Evolutionary conservation across 2,113 vertebrate species (phyloP).

Genomic region (Tapirus terrestris): DNA sequence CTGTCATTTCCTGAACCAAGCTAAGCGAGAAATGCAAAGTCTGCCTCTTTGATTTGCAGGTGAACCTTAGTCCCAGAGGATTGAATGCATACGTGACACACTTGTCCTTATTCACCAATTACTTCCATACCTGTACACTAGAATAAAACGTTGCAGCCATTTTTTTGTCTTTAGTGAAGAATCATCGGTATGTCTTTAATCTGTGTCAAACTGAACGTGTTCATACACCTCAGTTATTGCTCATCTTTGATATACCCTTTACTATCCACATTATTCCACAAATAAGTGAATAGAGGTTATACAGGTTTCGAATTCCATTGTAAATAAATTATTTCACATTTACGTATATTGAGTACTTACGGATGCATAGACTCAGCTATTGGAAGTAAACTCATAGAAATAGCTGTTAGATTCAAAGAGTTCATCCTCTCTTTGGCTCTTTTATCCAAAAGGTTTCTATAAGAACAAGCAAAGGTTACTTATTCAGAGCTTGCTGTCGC

Average conservation of each 20-base stretch:
- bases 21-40: neutral
- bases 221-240: neutral
- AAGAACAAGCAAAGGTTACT: neutral
- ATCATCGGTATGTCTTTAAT: neutral
- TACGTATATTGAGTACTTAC: neutral
- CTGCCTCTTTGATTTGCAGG: neutral
- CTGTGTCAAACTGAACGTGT: constrained; percentile 52
- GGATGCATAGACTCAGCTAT: neutral
- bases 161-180: neutral
- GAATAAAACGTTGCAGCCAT: neutral
- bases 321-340: neutral
- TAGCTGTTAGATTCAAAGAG: neutral
- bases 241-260: neutral
- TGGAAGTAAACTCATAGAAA: neutral
- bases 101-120: constrained; percentile 19
- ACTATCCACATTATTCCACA: neutral
- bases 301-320: neutral
- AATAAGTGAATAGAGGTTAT: neutral
- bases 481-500: neutral
- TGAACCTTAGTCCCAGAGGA: neutral
- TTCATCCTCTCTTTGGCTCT: neutral
- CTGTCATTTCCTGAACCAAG: neutral
- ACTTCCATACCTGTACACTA: neutral
- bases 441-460: neutral
- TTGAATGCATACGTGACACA: neutral